phyloP scores from a whole-genome alignment of 1,140 invertebrate species.

The Diachasma alloeum region DNA sequence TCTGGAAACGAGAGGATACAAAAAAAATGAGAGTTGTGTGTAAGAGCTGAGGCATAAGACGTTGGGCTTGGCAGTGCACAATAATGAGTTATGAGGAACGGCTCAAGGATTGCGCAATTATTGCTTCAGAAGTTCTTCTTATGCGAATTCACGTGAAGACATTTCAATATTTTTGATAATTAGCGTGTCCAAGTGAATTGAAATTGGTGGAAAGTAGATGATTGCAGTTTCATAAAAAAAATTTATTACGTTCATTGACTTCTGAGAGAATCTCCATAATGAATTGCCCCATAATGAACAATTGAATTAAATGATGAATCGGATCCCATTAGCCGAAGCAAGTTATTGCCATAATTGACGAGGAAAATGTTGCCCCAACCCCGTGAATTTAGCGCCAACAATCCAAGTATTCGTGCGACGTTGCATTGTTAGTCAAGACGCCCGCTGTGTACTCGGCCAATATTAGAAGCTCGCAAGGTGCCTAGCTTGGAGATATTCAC shows the following conservation, averaged over 20 bases:
- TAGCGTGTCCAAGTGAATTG: not conserved
- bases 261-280: too few relatives aligned
- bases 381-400: not conserved
- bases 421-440: conserved; percentile 13
- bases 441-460: conserved; percentile 17
- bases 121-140: not conserved
- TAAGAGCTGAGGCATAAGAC: not conserved
- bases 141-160: not conserved
- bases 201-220: too few relatives aligned
- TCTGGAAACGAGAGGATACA: not conserved
- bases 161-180: not conserved
- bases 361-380: not conserved
- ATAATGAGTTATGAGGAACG: conserved; percentile 15
- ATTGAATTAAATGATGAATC: not conserved
- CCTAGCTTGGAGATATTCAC: conserved; percentile 7
- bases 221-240: too few relatives aligned
- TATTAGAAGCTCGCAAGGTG: conserved; percentile 19
- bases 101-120: conserved; percentile 11
- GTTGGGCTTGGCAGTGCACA: conserved; percentile 9
- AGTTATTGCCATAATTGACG: not conserved
- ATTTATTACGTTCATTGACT: too few relatives aligned
- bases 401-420: not conserved
- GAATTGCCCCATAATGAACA: too few relatives aligned
- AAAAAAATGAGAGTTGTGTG: not conserved
- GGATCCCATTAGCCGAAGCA: not conserved